Evolutionary conservation across 2,888 invertebrate species (phyloP).

Genomic region (Agrenia bidenticulata): DNA sequence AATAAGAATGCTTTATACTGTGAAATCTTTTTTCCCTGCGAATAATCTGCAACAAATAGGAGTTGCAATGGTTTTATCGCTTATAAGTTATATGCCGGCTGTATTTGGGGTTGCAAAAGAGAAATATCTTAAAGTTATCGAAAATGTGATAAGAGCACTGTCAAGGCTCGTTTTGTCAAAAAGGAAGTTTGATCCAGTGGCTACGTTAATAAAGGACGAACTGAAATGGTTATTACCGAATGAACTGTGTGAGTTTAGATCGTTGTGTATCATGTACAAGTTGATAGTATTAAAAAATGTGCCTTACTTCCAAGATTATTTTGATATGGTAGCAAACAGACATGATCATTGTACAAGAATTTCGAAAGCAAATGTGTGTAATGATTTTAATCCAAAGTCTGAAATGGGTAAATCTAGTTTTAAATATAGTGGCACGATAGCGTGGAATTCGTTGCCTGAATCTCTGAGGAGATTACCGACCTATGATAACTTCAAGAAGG

Average conservation of each 20-base stretch:
- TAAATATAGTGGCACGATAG: too few relatives aligned
- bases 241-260: background rate
- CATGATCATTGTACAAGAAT: background rate
- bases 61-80: background rate
- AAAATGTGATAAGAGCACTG: background rate
- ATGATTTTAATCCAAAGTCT: too few relatives aligned
- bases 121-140: background rate
- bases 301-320: background rate
- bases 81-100: background rate
- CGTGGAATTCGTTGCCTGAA: too few relatives aligned
- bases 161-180: background rate
- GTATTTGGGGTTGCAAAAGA: background rate
- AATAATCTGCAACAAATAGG: background rate
- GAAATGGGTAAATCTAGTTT: too few relatives aligned
- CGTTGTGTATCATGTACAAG: background rate
- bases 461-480: too few relatives aligned
- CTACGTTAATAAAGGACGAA: background rate
- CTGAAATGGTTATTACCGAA: background rate
- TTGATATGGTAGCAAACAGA: background rate
- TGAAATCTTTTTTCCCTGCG: background rate
- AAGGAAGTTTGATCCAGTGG: background rate
- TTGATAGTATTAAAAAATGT: background rate
- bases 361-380: too few relatives aligned
- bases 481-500: too few relatives aligned
- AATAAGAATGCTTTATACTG: background rate